Evolutionary conservation across 2,888 invertebrate species (phyloP).

Genomic region (Hypomecis punctinalis): DNA sequence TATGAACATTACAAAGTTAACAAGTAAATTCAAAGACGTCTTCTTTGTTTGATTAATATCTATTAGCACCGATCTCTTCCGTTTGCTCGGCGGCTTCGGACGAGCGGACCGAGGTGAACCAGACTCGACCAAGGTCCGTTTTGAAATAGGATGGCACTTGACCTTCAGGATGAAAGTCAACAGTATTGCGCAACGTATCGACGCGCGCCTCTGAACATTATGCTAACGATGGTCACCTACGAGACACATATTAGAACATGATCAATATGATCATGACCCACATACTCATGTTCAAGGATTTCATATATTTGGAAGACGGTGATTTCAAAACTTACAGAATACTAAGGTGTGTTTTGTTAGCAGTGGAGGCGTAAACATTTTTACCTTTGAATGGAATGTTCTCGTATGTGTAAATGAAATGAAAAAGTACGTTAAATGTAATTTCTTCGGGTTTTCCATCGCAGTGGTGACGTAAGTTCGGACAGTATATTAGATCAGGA

Average conservation of each 20-base stretch:
- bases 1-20: conserved; percentile 51
- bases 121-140: conserved; percentile 80
- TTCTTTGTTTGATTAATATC: conserved; percentile 70
- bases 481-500: conserved; percentile 48
- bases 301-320: conserved; percentile 82
- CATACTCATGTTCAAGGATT: conserved; percentile 82
- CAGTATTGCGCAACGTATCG: conserved; percentile 79
- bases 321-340: conserved; percentile 79
- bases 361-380: conserved; percentile 56
- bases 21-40: conserved; percentile 54
- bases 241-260: conserved; percentile 79
- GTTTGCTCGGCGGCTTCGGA: conserved; percentile 63
- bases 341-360: conserved; percentile 73
- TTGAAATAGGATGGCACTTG: conserved; percentile 85
- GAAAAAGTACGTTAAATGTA: conserved; percentile 27
- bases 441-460: conserved; percentile 56
- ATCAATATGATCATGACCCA: conserved; percentile 83
- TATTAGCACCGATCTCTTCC: conserved; percentile 76
- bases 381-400: conserved; percentile 52
- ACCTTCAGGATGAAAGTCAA: conserved; percentile 85
- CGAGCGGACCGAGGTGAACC: conserved; percentile 76
- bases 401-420: conserved; percentile 41
- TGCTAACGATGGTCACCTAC: conserved; percentile 81
- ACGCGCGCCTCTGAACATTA: conserved; percentile 73
- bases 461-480: conserved; percentile 45